Percentiles rank a stretch among this genome's conserved stretches.
phyloP scores from a whole-genome alignment of 2,113 vertebrate genomes.

The Pyrgilauda ruficollis region DNA sequence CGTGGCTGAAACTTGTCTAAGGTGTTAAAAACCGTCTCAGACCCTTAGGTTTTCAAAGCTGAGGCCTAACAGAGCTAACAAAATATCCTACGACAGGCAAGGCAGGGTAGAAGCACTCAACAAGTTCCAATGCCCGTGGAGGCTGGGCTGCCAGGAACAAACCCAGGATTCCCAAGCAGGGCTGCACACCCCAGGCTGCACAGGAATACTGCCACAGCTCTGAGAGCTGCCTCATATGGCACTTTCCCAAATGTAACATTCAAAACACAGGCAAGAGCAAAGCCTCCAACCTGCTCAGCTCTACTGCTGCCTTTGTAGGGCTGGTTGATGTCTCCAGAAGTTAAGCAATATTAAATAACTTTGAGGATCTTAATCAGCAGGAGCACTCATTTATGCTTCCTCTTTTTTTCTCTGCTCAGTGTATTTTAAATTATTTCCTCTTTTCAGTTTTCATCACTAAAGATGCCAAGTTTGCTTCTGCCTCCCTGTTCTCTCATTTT shows the following conservation, averaged over 20 bases:
- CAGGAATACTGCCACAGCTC: not conserved
- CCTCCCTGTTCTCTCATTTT: not conserved
- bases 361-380: not conserved
- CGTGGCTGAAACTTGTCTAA: not conserved
- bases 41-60: not conserved
- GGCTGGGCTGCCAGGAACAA: not conserved
- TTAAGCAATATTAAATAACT: not conserved
- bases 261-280: not conserved
- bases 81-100: not conserved
- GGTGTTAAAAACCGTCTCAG: not conserved
- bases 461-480: conserved; percentile 1
- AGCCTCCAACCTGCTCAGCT: not conserved
- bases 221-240: not conserved
- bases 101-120: accelerated
- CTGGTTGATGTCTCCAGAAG: not conserved
- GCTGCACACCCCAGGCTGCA: not conserved
- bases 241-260: not conserved
- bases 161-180: not conserved
- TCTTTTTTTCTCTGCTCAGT: not conserved
- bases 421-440: conserved; percentile 40
- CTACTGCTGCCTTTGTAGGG: not conserved
- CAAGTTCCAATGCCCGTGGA: not conserved
- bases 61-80: not conserved
- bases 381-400: not conserved
- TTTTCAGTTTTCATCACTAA: conserved; percentile 11